Evolutionary conservation across 1,140 invertebrate species (phyloP).

Genomic region (Ericerus pela): DNA sequence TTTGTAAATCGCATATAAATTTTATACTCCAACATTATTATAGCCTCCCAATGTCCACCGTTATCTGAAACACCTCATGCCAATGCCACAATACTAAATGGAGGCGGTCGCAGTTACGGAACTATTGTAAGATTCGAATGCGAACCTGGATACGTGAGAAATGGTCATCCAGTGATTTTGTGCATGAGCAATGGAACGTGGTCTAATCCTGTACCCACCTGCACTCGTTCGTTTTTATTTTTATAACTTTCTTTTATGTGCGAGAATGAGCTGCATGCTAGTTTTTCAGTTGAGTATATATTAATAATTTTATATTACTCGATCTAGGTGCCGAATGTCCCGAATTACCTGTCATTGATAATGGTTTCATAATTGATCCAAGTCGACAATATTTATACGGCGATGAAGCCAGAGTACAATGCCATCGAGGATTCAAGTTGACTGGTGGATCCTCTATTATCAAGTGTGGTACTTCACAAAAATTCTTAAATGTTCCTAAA

Average conservation of each 20-base stretch:
- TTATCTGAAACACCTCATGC: conserved; percentile 75
- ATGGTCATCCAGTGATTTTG: conserved; percentile 74
- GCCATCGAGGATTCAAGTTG: conserved; percentile 73
- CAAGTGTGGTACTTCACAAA: conserved; percentile 69
- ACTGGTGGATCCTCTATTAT: conserved; percentile 76
- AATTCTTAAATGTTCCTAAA: conserved; percentile 66
- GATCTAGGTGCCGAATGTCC: conserved; percentile 47
- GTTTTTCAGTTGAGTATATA: background rate
- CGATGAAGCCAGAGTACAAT: conserved; percentile 83
- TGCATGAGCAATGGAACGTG: conserved; percentile 95
- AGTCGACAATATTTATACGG: conserved; percentile 64
- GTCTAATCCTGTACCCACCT: conserved; percentile 80
- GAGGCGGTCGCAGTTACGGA: conserved; percentile 83
- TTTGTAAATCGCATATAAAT: background rate
- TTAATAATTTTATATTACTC: background rate
- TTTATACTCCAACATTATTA: conserved; percentile 14
- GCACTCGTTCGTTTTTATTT: conserved; percentile 46
- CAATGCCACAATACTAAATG: conserved; percentile 77
- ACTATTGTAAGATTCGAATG: conserved; percentile 91
- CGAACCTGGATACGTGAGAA: conserved; percentile 76
- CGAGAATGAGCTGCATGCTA: no score
- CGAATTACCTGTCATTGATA: conserved; percentile 64
- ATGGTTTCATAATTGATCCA: conserved; percentile 58
- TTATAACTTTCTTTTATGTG: background rate
- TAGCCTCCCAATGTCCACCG: conserved; percentile 83